Percentiles rank a stretch among this genome's conserved stretches.
phyloP scores from a whole-genome alignment of 2,888 invertebrate genomes.

The Cotesia congregata region DNA sequence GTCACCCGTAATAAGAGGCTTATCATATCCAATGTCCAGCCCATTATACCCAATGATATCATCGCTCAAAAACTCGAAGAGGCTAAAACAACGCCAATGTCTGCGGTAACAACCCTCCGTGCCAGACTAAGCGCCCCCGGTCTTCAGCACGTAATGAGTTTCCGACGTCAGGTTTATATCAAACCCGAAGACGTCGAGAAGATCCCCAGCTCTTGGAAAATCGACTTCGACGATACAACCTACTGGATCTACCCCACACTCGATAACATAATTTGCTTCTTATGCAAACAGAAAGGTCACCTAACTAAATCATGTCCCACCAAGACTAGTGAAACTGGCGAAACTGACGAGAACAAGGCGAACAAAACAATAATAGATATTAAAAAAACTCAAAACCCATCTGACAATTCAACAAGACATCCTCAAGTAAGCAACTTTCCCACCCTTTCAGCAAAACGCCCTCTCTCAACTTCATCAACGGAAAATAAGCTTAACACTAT shows the following conservation, averaged over 20 bases:
- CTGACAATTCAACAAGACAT: neutral
- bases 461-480: neutral
- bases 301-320: neutral
- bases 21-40: neutral
- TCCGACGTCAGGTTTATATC: neutral
- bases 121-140: neutral
- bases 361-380: neutral
- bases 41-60: neutral
- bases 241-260: neutral
- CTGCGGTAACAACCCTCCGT: neutral
- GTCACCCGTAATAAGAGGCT: neutral
- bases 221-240: neutral
- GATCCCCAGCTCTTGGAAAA: neutral
- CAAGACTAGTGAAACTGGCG: neutral
- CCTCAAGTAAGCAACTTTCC: neutral
- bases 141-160: neutral
- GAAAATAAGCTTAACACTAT: neutral
- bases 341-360: neutral
- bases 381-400: neutral
- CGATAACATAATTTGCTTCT: no score
- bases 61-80: neutral
- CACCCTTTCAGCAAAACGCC: neutral
- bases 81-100: neutral
- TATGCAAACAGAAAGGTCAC: no score
- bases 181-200: neutral